Evolutionary conservation across 37 sponge, comb jelly and placozoan species (phyloP).

Genomic region (Cliona cf. orientalis): DNA sequence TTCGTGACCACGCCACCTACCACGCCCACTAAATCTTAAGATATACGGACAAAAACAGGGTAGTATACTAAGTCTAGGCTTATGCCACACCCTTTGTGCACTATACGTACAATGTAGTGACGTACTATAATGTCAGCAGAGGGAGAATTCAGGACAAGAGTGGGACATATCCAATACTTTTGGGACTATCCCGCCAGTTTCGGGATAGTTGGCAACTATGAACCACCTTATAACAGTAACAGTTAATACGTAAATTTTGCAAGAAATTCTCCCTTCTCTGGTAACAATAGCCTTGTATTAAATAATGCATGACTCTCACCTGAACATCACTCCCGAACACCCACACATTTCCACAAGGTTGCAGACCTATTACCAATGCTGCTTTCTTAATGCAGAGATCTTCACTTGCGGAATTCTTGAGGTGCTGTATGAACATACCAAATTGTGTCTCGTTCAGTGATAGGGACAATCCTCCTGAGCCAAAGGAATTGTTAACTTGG

Average conservation of each 20-base stretch:
- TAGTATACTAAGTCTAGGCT: not conserved
- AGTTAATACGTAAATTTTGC: not conserved
- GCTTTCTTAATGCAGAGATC: not conserved
- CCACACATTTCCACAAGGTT: conserved; percentile 2
- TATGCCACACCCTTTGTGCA: not conserved
- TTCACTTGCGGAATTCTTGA: not conserved
- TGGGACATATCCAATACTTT: no score
- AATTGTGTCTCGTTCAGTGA: conserved; percentile 15
- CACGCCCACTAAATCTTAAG: no score
- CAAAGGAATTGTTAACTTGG: conserved; percentile 16
- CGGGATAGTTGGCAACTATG: no score
- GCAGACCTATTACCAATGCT: not conserved
- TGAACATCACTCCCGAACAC: not conserved
- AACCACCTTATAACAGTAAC: not conserved
- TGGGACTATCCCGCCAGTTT: no score
- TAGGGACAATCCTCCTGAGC: conserved; percentile 21
- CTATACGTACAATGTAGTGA: no score
- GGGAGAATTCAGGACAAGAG: no score
- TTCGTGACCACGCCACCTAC: no score
- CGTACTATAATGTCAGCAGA: no score
- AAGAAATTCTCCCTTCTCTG: not conserved
- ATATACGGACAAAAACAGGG: no score
- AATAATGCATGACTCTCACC: not conserved
- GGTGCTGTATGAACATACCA: not conserved
- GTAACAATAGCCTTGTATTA: not conserved